Base-by-base conservation (phyloP, 2,113 vertebrate species). In the Psophia crepitans region DNA sequence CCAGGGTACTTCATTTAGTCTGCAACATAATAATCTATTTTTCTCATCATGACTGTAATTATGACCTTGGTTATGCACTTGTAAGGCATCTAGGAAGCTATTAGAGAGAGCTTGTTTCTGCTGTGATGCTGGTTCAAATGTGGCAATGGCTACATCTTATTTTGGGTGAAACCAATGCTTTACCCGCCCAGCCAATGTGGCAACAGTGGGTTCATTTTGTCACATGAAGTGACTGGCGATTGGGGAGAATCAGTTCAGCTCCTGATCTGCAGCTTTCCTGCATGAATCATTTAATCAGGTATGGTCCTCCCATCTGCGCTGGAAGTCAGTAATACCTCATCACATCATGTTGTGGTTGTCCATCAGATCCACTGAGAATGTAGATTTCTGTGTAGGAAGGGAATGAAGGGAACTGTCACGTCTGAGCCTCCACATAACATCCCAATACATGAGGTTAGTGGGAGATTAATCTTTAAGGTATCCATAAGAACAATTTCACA, bases 251-350 rank as follows among this genome's bases (percentile, higher is more conserved):
- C 64, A 27, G 23, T 56, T 78, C 43, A 46, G 48, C 92, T 48
- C 12, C 33, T n/a, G 19, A 56, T 32, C 11, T 7, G 33, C 28
- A 77, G 37, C 23, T 80, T 77, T 90, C 12, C 16, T 35, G 7
- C 58, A 82, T 27, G 57, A 82, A 44, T 57, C 1, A n/a, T 76
- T 83, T 64, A 78, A 44, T 35, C 54, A 48, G 19, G 11, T 60
- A 6, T 4, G 9, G 4, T 20, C 24, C 6, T 19, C 10, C 1
- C 1, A 20, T 5, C 3, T 30, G 17, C 75, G 18, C 24, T 56
- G 0, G 27, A 68, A 75, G 53, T 65, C 60, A 85, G 48, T 22
- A 49, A 30, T 12, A 37, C 12, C 43, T 54, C 37, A 43, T 76
- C 21, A 44, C 19, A 43, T 43, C 53, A 56, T 21, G 17, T 28